These are phyloP conservation scores for Gila orcuttii DNA, from an alignment of 2,113 vertebrate genomes.

Conservation along the genomic window DNA sequence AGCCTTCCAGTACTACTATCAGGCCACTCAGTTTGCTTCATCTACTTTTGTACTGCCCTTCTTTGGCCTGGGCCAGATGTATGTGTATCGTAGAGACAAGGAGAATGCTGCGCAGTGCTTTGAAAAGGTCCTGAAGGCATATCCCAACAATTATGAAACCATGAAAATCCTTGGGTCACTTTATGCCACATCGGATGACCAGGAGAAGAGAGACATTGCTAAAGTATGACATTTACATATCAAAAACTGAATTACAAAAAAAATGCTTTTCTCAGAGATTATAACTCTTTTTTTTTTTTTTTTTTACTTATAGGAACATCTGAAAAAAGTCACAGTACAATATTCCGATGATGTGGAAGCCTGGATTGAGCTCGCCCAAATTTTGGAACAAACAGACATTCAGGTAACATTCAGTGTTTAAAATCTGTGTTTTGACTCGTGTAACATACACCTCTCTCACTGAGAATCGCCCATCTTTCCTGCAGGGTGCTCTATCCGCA, in stretches of 20 bases:
- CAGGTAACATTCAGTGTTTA: slow-evolving; percentile 73
- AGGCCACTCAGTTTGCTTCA: slow-evolving; percentile 98
- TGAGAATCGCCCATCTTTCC: not conserved
- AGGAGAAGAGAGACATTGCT: slow-evolving; percentile 96
- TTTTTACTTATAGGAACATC: slow-evolving; percentile 82
- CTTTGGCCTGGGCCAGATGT: slow-evolving; percentile 99
- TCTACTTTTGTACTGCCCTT: slow-evolving; percentile 96
- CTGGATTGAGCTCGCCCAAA: slow-evolving; percentile 98
- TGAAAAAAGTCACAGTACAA: slow-evolving; percentile 98
- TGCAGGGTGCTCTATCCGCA: slow-evolving; percentile 90
- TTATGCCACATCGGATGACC: slow-evolving; percentile 95
- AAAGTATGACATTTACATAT: slow-evolving; percentile 77
- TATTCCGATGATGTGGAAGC: slow-evolving; percentile 98
- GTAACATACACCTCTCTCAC: not conserved
- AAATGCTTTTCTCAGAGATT: not conserved
- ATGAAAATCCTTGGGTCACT: slow-evolving; percentile 99
- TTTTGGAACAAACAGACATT: slow-evolving; percentile 98
- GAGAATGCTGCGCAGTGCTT: slow-evolving; percentile 99
- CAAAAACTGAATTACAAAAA: not conserved
- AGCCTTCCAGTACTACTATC: slow-evolving; percentile 99
- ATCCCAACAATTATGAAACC: slow-evolving; percentile 98
- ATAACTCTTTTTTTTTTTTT: slow-evolving; percentile 8
- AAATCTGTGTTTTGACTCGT: not conserved
- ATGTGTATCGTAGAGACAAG: slow-evolving; percentile 96
- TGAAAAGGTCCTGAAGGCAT: slow-evolving; percentile 97